These are phyloP conservation scores for Cataglyphis albicans DNA, from an alignment of 2,888 invertebrate genomes.

Conservation along the genomic window DNA sequence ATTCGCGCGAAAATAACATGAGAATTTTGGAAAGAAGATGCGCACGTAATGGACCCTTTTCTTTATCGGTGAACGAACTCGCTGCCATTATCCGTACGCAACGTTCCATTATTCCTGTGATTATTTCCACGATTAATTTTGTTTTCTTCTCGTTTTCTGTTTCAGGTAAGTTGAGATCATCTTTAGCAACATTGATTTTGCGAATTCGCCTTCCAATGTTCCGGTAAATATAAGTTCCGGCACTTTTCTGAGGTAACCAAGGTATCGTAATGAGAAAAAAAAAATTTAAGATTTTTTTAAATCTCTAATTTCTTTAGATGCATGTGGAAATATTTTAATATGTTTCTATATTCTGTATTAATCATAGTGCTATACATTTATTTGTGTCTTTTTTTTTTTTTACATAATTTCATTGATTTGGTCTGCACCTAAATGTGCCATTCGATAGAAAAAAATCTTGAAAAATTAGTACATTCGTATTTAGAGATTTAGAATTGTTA, in stretches of 20 bases:
- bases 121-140: slow-evolving; percentile 57
- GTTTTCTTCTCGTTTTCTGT: slow-evolving; percentile 72
- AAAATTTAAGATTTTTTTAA: neutral
- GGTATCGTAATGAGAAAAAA: neutral
- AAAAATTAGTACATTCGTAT: neutral
- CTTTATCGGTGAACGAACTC: slow-evolving; percentile 14
- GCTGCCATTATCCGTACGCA: slow-evolving; percentile 1
- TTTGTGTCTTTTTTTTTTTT: neutral
- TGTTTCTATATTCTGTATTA: neutral
- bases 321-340: too few relatives aligned
- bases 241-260: neutral
- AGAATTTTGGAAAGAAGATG: neutral
- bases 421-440: neutral
- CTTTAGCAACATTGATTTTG: neutral
- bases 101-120: slow-evolving; percentile 22
- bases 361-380: neutral
- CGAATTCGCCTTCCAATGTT: neutral
- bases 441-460: neutral
- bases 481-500: neutral
- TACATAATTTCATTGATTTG: neutral
- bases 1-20: slow-evolving; percentile 23
- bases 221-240: neutral
- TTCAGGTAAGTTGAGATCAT: slow-evolving; percentile 78
- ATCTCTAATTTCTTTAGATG: neutral
- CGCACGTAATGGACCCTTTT: slow-evolving; percentile 13